Percentiles rank a stretch among this genome's conserved stretches.
phyloP scores from a whole-genome alignment of 2,888 invertebrate genomes.

The Electrophaes corylata region DNA sequence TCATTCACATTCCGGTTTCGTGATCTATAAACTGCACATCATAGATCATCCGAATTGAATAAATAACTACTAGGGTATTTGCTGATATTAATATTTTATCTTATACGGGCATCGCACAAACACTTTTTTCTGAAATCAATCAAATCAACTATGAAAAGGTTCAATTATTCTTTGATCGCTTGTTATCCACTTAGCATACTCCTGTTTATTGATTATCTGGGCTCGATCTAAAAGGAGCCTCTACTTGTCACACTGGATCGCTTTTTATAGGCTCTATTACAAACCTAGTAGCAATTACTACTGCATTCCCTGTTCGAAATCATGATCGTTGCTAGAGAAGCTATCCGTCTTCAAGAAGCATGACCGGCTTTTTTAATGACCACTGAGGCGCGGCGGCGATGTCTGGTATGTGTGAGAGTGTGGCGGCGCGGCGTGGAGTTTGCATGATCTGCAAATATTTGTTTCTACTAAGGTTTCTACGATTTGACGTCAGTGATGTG shows the following conservation, averaged over 20 bases:
- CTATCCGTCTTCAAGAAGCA: neutral
- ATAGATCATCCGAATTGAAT: no score
- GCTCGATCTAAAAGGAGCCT: slow-evolving; percentile 1
- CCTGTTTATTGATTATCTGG: neutral
- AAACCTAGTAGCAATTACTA: slow-evolving; percentile 10
- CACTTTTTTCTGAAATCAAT: no score
- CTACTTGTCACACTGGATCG: neutral
- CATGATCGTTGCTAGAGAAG: neutral
- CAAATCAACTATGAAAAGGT: neutral
- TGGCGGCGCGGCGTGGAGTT: no score
- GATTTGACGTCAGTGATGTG: no score
- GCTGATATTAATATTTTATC: no score
- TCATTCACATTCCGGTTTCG: no score
- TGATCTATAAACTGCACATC: no score
- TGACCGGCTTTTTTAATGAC: neutral
- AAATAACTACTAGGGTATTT: no score
- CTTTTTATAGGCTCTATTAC: slow-evolving; percentile 5
- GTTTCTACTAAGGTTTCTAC: no score
- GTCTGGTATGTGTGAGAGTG: no score
- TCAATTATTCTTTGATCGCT: neutral
- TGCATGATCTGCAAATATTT: no score
- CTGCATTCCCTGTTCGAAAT: slow-evolving; percentile 5
- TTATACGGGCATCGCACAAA: no score
- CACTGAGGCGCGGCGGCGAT: neutral
- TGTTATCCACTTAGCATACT: neutral